These are phyloP conservation scores for Xanthia icteritia DNA, from an alignment of 2,888 invertebrate genomes.

Conservation along the genomic window DNA sequence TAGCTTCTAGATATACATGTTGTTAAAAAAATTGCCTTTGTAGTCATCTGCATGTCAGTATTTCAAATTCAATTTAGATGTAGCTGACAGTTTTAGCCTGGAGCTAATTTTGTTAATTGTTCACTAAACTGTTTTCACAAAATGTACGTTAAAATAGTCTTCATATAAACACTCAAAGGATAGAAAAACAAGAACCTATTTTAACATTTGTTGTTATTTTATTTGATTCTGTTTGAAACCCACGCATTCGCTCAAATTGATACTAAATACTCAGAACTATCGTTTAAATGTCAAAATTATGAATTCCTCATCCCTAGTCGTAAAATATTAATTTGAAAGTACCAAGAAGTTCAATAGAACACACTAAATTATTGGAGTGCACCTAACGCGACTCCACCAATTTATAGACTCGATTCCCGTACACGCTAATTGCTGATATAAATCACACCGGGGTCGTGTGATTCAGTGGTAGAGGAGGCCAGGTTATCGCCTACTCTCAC, in stretches of 20 bases:
- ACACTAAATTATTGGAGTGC: slow-evolving; percentile 46
- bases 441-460: slow-evolving; percentile 80
- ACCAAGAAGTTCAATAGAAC: slow-evolving; percentile 49
- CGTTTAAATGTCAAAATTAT: not conserved
- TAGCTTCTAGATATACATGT: slow-evolving; percentile 21
- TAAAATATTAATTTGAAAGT: slow-evolving; percentile 33
- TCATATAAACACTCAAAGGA: slow-evolving; percentile 9
- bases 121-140: not conserved
- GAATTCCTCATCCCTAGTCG: not conserved
- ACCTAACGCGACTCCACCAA: slow-evolving; percentile 56
- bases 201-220: not conserved
- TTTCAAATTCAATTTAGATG: slow-evolving; percentile 28
- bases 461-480: slow-evolving; percentile 73
- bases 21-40: slow-evolving; percentile 21
- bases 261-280: no score
- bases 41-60: slow-evolving; percentile 25
- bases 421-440: slow-evolving; percentile 81
- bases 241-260: not conserved
- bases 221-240: not conserved
- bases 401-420: slow-evolving; percentile 72
- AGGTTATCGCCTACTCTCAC: slow-evolving; percentile 79
- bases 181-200: not conserved
- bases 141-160: not conserved
- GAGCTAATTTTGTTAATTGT: slow-evolving; percentile 4
- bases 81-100: slow-evolving; percentile 31